Conservation (phyloP, 2,888 invertebrate species). For the Apotomis betuletana region DNA sequence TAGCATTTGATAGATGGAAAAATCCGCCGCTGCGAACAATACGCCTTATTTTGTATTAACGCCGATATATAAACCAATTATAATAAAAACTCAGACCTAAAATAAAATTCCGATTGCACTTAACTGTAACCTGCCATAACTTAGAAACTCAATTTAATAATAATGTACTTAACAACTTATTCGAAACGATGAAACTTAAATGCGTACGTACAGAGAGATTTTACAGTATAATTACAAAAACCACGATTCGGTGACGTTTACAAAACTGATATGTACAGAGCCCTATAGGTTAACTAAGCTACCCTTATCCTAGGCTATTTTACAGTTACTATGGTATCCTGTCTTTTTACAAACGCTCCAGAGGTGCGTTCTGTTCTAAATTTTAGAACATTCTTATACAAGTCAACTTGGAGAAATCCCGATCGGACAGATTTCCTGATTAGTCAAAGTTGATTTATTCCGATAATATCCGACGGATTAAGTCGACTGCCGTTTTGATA, state of each 20-base stretch:
- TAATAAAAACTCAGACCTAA: conserved; percentile 56
- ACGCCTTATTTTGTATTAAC: background rate
- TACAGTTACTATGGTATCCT: conserved; percentile 58
- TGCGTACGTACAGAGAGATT: conserved; percentile 53
- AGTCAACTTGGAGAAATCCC: background rate
- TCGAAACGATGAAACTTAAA: conserved; percentile 59
- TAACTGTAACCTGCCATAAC: conserved; percentile 55
- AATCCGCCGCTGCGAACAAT: background rate
- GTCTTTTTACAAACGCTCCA: conserved; percentile 59
- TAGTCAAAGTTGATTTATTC: background rate
- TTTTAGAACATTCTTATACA: conserved; percentile 67
- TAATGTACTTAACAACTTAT: conserved; percentile 41
- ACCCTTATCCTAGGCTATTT: conserved; percentile 62
- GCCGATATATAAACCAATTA: conserved; percentile 7
- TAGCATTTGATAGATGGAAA: background rate
- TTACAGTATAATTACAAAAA: conserved; percentile 60
- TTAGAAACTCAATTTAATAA: conserved; percentile 45
- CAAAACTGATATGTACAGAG: conserved; percentile 80
- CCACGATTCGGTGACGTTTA: conserved; percentile 56
- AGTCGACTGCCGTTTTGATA: too few species aligned
- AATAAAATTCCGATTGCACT: conserved; percentile 66
- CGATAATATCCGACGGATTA: background rate
- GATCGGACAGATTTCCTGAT: background rate
- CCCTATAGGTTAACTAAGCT: conserved; percentile 56
- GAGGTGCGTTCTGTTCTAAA: conserved; percentile 65